Evolutionary conservation across 2,888 invertebrate genomes (phyloP).

Genomic region (Harmothoe impar): DNA sequence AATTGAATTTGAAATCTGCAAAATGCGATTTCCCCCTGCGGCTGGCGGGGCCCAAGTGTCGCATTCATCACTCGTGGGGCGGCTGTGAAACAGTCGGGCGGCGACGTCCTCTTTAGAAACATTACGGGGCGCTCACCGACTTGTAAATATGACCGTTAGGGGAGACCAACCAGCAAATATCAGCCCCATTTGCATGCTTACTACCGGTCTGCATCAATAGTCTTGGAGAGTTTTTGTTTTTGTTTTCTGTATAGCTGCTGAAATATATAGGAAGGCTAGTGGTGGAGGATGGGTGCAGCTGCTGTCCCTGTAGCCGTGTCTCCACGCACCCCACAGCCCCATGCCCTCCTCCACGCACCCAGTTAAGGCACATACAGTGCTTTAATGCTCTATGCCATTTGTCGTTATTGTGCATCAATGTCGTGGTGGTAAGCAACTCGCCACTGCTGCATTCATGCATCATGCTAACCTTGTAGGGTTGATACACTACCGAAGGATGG

Average conservation of each 20-base stretch:
- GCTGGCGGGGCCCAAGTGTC: not conserved
- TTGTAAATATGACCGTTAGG: constrained; percentile 37
- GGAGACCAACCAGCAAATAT: not conserved
- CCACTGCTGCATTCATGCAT: too few relatives aligned
- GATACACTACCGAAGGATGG: too few relatives aligned
- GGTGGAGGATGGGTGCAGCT: not conserved
- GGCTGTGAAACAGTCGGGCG: not conserved
- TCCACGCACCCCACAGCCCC: not conserved
- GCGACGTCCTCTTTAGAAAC: constrained; percentile 23
- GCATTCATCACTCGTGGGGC: not conserved
- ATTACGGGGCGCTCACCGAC: not conserved
- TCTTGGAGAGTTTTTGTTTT: not conserved
- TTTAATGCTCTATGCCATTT: too few relatives aligned
- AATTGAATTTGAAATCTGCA: constrained; percentile 42
- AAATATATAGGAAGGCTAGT: constrained; percentile 8
- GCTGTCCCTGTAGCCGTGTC: not conserved
- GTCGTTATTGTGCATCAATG: too few relatives aligned
- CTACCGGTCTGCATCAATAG: not conserved
- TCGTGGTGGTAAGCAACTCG: too few relatives aligned
- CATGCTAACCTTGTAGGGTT: too few relatives aligned
- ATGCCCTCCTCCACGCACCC: not conserved
- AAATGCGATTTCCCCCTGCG: not conserved
- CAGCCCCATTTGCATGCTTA: constrained; percentile 7
- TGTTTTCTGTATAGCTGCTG: not conserved
- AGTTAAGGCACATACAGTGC: too few relatives aligned